phyloP scores from a whole-genome alignment of 2,797 vertebrate species.

The Alectoris magna region DNA sequence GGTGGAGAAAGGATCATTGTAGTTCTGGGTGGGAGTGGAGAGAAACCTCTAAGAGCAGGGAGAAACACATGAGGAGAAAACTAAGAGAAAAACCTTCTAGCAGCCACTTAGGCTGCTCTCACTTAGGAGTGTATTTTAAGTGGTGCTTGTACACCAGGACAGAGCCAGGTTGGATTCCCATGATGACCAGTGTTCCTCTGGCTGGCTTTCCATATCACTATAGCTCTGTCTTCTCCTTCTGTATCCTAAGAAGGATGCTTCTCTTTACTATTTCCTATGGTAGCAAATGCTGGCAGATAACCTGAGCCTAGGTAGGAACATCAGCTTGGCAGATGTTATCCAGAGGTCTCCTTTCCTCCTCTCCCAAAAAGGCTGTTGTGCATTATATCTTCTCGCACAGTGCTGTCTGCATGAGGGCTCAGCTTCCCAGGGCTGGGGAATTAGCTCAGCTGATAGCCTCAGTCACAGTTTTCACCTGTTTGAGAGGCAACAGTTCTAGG shows the following conservation, averaged over 20 bases:
- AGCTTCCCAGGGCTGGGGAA: rapidly evolving
- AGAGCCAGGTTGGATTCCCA: not conserved
- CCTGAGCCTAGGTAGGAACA: not conserved
- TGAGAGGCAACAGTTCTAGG: not conserved
- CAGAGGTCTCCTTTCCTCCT: not conserved
- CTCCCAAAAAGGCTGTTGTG: not conserved
- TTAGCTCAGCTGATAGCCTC: not conserved
- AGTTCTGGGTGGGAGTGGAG: not conserved
- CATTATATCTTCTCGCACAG: not conserved
- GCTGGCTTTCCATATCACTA: not conserved
- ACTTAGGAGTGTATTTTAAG: not conserved
- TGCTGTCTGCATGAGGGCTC: not conserved
- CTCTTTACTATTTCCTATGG: not conserved
- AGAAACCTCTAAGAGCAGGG: not conserved
- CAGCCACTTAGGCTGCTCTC: too few species aligned
- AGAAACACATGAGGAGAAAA: not conserved
- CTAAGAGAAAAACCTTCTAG: not conserved
- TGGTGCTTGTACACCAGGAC: not conserved
- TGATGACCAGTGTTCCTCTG: not conserved
- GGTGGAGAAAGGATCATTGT: not conserved
- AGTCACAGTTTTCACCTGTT: not conserved
- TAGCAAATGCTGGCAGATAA: not conserved
- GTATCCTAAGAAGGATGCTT: not conserved
- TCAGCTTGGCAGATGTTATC: not conserved
- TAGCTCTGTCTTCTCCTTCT: not conserved